A percentile compares a stretch with the other conserved stretches of the same genome.
phyloP scores from a whole-genome alignment of 2,888 invertebrate species.

The Neoascia interrupta region DNA sequence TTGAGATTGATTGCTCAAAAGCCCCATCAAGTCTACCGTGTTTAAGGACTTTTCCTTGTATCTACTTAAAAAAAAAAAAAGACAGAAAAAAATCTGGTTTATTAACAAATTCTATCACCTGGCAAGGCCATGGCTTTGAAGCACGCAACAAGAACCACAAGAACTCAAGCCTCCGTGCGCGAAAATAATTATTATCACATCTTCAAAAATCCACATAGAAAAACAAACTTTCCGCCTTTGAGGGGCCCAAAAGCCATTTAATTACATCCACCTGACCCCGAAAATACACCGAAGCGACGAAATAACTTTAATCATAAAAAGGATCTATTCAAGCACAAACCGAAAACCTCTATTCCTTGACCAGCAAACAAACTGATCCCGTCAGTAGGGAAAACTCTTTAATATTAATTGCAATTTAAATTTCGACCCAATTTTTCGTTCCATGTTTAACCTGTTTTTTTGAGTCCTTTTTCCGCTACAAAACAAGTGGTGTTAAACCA shows the following conservation, averaged over 20 bases:
- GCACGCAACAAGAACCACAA: no score
- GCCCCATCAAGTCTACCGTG: no score
- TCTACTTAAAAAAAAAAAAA: no score
- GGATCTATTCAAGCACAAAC: not conserved
- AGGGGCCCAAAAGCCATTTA: no score
- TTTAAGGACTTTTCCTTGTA: no score
- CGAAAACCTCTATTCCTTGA: not conserved
- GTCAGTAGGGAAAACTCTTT: constrained; percentile 27
- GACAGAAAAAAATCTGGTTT: no score
- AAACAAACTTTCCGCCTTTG: not conserved
- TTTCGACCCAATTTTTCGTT: constrained; percentile 31
- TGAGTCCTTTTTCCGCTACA: no score
- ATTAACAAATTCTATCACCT: no score
- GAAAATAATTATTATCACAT: not conserved
- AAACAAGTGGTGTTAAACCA: constrained; percentile 10
- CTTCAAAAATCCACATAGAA: not conserved
- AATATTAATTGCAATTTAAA: constrained; percentile 67
- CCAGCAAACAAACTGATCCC: not conserved
- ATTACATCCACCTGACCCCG: no score
- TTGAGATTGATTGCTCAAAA: no score
- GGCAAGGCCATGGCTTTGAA: no score
- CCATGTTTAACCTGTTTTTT: not conserved
- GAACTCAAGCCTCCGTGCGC: not conserved
- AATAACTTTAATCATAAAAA: not conserved
- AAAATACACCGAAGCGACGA: not conserved